Percentiles rank a stretch among this genome's conserved stretches.
Conservation (phyloP, 2,888 invertebrate species). For the Melipona bicolor region DNA sequence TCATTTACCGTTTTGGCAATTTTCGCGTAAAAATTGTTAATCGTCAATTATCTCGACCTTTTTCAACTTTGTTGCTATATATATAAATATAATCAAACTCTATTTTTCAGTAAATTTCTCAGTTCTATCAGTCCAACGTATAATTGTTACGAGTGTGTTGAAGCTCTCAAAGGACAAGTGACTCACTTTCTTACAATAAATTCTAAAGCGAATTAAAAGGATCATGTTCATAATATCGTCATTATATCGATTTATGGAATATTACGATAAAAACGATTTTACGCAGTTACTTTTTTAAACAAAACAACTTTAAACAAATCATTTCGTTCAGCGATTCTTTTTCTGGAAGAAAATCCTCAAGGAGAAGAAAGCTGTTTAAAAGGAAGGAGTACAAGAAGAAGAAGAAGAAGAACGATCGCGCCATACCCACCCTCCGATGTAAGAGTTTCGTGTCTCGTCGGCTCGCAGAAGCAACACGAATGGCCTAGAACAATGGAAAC, state of each 20-base stretch:
- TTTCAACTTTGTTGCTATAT: neutral
- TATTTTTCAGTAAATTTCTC: neutral
- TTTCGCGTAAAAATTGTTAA: neutral
- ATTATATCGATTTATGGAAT: neutral
- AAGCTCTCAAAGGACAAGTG: rapidly evolving
- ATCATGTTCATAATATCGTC: neutral
- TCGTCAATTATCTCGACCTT: neutral
- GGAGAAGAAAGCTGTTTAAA: no score
- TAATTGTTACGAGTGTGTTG: neutral
- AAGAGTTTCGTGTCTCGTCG: conserved; percentile 18
- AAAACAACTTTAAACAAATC: neutral
- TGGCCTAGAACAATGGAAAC: conserved; percentile 44
- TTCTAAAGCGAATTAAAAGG: neutral
- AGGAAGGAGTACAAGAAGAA: neutral
- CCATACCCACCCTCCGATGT: neutral
- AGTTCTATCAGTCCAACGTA: neutral
- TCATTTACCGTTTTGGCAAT: neutral
- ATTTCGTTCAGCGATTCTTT: neutral
- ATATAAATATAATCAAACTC: rapidly evolving
- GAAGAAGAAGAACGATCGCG: neutral
- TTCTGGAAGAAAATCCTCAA: neutral
- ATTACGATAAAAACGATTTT: neutral
- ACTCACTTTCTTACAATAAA: neutral
- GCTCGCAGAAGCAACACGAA: conserved; percentile 9
- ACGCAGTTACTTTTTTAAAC: no score